Base-by-base conservation (phyloP, 2,888 invertebrate species). In the Netelia virgata region DNA sequence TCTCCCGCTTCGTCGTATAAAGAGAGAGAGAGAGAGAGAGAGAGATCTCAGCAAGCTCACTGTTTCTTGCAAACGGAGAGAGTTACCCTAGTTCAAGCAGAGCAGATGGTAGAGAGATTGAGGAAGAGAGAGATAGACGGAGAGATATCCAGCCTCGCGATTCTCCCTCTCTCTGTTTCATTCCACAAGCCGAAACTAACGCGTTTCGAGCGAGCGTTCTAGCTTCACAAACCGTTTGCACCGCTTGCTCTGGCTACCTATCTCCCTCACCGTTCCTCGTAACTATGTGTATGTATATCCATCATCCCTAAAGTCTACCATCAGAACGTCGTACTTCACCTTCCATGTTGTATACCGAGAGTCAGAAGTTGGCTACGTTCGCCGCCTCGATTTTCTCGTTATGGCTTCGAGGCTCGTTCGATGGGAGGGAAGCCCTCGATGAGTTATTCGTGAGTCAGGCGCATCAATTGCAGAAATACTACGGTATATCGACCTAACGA, bases 141-240 rank as follows among this genome's bases (percentile, higher is more conserved):
- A 36, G 57, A 50, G 81, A 55, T 43, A 61, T 23, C 57, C 3
- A 68, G 53, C 11, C 57, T 47, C 28, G 47, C 28, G 43, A 68
- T 50, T 78, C 68, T 20, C 53, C 53, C 36, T 66, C 75, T 76
- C 69, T 41, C 36, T 47, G 68, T 50, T 80, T 80, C 55, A 74
- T 80, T 66, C 47, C 18, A 64, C 73, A 73, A 68, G 41, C 59
- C 50, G 53, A 78, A 82, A 78, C 72, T 82, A 73, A 41, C 72
- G 68, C 50, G 72, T 68, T 72, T 47, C 76, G 11, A 43, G 66
- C 43, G 28, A 36, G 63, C n/a, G n/a, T 43, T 23, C 20, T 73
- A 43, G 78, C 78, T 77, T 82, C 73, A 55, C 75, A 82, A 82
- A 72, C 50, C 75, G 16, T 64, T 66, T 72, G 59, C 80, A 72